Evolutionary conservation across 2,797 vertebrate species (phyloP).

Genomic region (Columba guinea): DNA sequence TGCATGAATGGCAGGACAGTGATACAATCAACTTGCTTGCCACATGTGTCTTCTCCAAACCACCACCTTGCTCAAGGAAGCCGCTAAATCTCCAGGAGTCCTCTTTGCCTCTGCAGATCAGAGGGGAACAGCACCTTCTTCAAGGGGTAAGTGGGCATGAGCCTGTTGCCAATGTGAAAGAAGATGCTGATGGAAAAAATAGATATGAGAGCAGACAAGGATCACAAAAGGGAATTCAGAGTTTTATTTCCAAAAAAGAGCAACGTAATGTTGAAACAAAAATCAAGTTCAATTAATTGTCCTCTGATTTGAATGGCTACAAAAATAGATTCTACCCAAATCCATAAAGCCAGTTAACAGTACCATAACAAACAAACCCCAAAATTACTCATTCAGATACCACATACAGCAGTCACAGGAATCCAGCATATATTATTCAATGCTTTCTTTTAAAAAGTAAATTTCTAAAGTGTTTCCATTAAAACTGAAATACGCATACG

Average conservation of each 20-base stretch:
- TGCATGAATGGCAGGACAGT: neutral
- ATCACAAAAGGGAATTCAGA: constrained; percentile 59
- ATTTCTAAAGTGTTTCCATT: constrained; percentile 83
- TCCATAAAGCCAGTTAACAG: constrained; percentile 65
- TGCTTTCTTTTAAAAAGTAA: constrained; percentile 55
- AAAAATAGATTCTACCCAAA: constrained; percentile 68
- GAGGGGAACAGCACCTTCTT: neutral
- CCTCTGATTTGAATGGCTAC: constrained; percentile 47
- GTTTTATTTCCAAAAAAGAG: constrained; percentile 47
- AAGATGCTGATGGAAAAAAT: neutral
- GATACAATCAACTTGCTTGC: neutral
- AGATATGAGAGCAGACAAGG: constrained; percentile 23
- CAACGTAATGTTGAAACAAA: constrained; percentile 30
- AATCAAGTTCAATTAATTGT: constrained; percentile 66
- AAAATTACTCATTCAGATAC: constrained; percentile 59
- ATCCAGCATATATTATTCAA: constrained; percentile 61
- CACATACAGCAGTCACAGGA: constrained; percentile 62
- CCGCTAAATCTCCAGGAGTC: neutral
- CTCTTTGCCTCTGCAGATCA: neutral
- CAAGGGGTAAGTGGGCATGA: neutral
- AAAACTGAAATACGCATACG: constrained; percentile 82
- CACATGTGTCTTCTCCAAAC: neutral
- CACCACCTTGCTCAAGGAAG: neutral
- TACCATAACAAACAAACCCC: constrained; percentile 58
- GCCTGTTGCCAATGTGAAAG: neutral